phyloP scores from a whole-genome alignment of 2,797 vertebrate genomes.

The Hyperoplus immaculatus region DNA sequence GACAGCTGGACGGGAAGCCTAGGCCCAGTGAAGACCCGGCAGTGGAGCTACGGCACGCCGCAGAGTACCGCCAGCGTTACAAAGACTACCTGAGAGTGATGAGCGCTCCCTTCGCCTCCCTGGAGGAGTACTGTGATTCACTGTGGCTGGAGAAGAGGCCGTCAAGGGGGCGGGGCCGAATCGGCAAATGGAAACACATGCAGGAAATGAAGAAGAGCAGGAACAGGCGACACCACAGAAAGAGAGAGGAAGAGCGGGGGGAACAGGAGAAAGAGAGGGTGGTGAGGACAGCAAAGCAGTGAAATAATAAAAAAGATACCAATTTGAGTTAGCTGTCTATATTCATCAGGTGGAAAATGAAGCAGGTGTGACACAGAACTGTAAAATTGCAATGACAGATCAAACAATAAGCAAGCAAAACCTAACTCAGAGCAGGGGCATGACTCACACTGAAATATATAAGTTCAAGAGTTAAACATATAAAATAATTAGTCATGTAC shows the following conservation, averaged over 20 bases:
- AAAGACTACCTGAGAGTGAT: conserved; percentile 96
- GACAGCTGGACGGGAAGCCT: conserved; percentile 89
- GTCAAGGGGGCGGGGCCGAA: conserved; percentile 76
- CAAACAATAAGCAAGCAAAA: conserved; percentile 3
- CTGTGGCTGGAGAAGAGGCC: conserved; percentile 94
- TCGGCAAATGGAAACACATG: conserved; percentile 96
- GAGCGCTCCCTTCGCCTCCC: conserved; percentile 89
- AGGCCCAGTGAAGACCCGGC: conserved; percentile 84
- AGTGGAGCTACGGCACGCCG: conserved; percentile 80
- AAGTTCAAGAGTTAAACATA: neutral
- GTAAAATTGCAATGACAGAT: conserved; percentile 33
- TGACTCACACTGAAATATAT: conserved; percentile 6
- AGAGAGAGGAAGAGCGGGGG: conserved; percentile 27
- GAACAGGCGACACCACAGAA: conserved; percentile 89
- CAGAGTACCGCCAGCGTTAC: conserved; percentile 90
- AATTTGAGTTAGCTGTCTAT: neutral
- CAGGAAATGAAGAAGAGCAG: conserved; percentile 96
- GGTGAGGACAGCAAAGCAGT: conserved; percentile 45
- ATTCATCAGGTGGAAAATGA: conserved; percentile 10
- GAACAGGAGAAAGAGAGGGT: conserved; percentile 26
- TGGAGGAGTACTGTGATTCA: conserved; percentile 97
- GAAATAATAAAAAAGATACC: conserved; percentile 13
- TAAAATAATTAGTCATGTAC: neutral
- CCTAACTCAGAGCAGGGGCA: neutral
- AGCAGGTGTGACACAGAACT: conserved; percentile 27